Percentiles rank a stretch among this genome's conserved stretches.
Conservation (phyloP, 2,113 vertebrate species). For the Oryzias melastigma region DNA sequence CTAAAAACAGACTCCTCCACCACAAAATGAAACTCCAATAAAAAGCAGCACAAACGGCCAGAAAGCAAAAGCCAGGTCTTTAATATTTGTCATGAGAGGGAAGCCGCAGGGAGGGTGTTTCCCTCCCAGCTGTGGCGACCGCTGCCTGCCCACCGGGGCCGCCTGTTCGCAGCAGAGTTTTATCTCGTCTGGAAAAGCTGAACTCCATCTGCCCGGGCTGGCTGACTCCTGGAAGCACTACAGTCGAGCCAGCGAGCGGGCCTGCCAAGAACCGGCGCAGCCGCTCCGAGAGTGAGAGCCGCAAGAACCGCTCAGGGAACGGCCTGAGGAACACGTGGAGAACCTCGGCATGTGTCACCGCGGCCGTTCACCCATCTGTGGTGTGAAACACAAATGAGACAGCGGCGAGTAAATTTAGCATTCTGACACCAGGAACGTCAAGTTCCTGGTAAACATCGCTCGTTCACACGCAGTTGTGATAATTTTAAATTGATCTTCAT, state of each 20-base stretch:
- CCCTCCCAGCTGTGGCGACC: constrained; percentile 72
- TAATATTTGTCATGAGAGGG: constrained; percentile 82
- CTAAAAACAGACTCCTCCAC: constrained; percentile 63
- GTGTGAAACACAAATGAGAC: constrained; percentile 77
- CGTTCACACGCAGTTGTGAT: constrained; percentile 7
- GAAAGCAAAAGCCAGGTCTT: constrained; percentile 76
- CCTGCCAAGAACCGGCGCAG: constrained; percentile 62
- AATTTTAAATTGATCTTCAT: constrained; percentile 12
- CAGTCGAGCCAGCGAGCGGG: constrained; percentile 60
- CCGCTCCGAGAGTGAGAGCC: constrained; percentile 62
- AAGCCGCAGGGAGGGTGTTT: constrained; percentile 81
- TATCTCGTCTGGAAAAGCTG: constrained; percentile 76
- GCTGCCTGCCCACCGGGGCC: constrained; percentile 65
- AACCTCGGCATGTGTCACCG: constrained; percentile 78
- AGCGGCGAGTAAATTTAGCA: constrained; percentile 19
- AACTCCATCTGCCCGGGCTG: constrained; percentile 67
- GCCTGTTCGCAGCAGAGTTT: constrained; percentile 69
- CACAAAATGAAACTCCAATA: constrained; percentile 71
- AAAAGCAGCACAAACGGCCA: constrained; percentile 63
- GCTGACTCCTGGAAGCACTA: constrained; percentile 71
- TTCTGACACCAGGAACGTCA: constrained; percentile 19
- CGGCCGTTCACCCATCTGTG: constrained; percentile 81
- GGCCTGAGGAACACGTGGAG: constrained; percentile 64
- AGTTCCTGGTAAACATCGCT: constrained; percentile 49
- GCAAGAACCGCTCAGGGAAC: constrained; percentile 63